Evolutionary conservation across 2,797 vertebrate species (phyloP), one percentile per base, ranked within the genome.

Genomic region (Eulemur albifrons): DNA sequence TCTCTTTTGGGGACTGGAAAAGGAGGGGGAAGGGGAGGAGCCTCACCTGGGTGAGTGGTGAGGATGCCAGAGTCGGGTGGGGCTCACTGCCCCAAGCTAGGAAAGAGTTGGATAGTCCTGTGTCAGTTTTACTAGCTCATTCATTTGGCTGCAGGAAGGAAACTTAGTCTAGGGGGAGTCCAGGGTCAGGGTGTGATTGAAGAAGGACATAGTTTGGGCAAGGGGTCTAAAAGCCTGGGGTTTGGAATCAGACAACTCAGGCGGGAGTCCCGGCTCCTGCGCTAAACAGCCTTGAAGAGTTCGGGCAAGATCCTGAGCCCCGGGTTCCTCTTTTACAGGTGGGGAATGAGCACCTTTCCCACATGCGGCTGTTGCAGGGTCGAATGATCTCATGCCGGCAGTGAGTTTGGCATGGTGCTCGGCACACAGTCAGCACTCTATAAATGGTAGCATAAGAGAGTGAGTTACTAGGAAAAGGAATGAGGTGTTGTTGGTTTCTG

Each of bases 1-100:
- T 75, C 32, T 35, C 13, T 91, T 48, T 25, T 11, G 12, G 50
- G 76, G 32, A 0, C 23, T 82, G 79, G 72, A 32, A 54, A 61
- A 82, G 57, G 38, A 75, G 5, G 8, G 35, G 30, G 25, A 93
- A 79, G 72, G 30, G 72, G 14, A 75, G 61, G 23, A 50, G 13
- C 21, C 27, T 79, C 9, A 23, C 20, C 43, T 32, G 45, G 48
- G 4, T 67, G 52, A 35, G 23, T 38, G 93, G 32, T 7, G 27
- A 82, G 90, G 65, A 93, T 94, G 82, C 95, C 82, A 76, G 75
- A 48, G 48, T 9, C 91, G 52, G 89, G 95, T 50, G 32, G 83
- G 61, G 54, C 72, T 90, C 54, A 54, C 18, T 7, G 17, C 70
- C 65, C 14, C 2, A 0, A 76, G 91, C 80, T 65, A 72, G 95